These are phyloP conservation scores for Brenthis ino DNA, from an alignment of 2,888 invertebrate genomes.

Conservation along the genomic window DNA sequence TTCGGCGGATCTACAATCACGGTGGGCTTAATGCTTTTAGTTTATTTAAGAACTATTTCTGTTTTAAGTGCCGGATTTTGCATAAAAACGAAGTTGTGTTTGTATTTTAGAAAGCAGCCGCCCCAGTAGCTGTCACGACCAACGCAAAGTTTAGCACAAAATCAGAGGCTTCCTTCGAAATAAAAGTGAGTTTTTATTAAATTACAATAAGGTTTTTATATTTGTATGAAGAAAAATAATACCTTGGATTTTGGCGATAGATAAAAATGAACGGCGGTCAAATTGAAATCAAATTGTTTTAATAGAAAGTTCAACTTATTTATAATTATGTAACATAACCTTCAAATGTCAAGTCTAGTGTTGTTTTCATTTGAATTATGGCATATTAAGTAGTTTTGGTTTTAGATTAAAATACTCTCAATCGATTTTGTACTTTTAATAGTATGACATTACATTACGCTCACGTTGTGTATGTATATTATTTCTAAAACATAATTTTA, in stretches of 20 bases:
- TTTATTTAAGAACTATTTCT: slow-evolving; percentile 27
- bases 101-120: slow-evolving; percentile 66
- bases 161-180: slow-evolving; percentile 84
- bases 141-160: slow-evolving; percentile 82
- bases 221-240: not conserved
- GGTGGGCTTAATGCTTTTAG: slow-evolving; percentile 52
- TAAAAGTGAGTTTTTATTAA: slow-evolving; percentile 66
- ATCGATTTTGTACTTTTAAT: too few species aligned
- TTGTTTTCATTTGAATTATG: slow-evolving; percentile 40
- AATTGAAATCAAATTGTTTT: too few species aligned
- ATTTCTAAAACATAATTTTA: not conserved
- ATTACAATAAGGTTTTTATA: not conserved
- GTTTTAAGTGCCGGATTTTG: slow-evolving; percentile 7
- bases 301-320: slow-evolving; percentile 18
- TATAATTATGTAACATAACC: slow-evolving; percentile 76
- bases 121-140: slow-evolving; percentile 57
- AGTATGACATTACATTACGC: too few species aligned
- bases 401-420: not conserved
- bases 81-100: slow-evolving; percentile 23
- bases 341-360: slow-evolving; percentile 67
- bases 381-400: not conserved
- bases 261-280: too few species aligned
- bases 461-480: not conserved
- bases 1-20: slow-evolving; percentile 59
- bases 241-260: too few species aligned